phyloP scores from a whole-genome alignment of 2,797 vertebrate genomes.

The Acanthopagrus latus region DNA sequence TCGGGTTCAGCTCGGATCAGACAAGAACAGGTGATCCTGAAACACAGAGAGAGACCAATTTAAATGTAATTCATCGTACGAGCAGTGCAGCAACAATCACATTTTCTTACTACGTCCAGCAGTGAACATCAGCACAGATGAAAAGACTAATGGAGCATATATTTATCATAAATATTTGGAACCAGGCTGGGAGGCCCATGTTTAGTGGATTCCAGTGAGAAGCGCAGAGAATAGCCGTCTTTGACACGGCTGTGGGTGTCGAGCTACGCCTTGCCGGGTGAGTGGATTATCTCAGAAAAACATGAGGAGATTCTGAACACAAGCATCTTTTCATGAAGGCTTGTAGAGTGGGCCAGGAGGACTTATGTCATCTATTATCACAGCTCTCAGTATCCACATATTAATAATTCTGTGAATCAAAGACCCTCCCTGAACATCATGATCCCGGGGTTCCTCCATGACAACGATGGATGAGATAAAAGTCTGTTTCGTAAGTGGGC shows the following conservation, averaged over 20 bases:
- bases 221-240: conserved; percentile 84
- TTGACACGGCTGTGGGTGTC: conserved; percentile 87
- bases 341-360: conserved; percentile 82
- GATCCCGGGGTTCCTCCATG: background rate
- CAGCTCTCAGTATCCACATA: conserved; percentile 55
- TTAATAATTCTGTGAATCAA: conserved; percentile 51
- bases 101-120: background rate
- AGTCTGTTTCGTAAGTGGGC: background rate
- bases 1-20: conserved; percentile 40
- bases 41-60: conserved; percentile 42
- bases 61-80: background rate
- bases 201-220: conserved; percentile 79
- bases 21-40: conserved; percentile 50
- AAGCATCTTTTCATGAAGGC: conserved; percentile 86
- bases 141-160: conserved; percentile 58
- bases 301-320: conserved; percentile 86
- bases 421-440: conserved; percentile 1
- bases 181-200: conserved; percentile 69
- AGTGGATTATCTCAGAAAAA: conserved; percentile 89
- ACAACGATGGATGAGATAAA: background rate
- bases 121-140: conserved; percentile 12
- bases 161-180: conserved; percentile 82
- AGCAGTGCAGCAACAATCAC: background rate
- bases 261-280: conserved; percentile 83
- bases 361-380: conserved; percentile 73